Evolutionary conservation across 2,888 invertebrate genomes (phyloP).

Genomic region (Encarsia formosa): DNA sequence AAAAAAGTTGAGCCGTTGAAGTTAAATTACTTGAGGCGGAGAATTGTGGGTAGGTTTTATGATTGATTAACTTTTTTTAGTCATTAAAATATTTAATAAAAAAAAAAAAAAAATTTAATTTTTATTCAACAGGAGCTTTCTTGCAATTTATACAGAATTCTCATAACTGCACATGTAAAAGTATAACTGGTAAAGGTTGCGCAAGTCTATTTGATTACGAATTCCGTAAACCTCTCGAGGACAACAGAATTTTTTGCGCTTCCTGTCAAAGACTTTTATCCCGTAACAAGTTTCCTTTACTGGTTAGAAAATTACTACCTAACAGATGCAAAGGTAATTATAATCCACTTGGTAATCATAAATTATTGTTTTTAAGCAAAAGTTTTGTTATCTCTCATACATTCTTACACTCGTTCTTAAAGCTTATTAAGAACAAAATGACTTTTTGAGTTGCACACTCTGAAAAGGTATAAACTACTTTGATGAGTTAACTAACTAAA

Average conservation of each 20-base stretch:
- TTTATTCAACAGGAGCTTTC: conserved; percentile 33
- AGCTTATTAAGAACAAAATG: too few species aligned
- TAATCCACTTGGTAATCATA: too few species aligned
- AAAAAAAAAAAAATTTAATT: neutral
- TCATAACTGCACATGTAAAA: conserved; percentile 38
- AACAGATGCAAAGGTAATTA: conserved; percentile 41
- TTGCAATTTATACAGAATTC: conserved; percentile 36
- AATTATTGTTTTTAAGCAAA: too few species aligned
- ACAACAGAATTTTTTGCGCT: conserved; percentile 35
- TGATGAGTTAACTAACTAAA: too few species aligned
- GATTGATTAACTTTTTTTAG: too few species aligned
- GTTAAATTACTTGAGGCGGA: conserved; percentile 63
- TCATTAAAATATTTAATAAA: neutral
- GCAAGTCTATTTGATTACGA: conserved; percentile 25
- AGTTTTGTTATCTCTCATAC: too few species aligned
- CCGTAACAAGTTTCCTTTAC: conserved; percentile 34
- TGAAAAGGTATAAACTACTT: too few species aligned
- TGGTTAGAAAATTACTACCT: conserved; percentile 37
- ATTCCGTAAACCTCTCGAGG: conserved; percentile 34
- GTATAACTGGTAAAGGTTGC: conserved; percentile 8
- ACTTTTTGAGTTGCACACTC: too few species aligned
- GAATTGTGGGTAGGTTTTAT: conserved; percentile 55
- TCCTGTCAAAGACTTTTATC: conserved; percentile 41
- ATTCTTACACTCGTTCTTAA: too few species aligned
- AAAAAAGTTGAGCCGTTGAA: conserved; percentile 60